Percentiles rank a stretch among this genome's conserved stretches.
Evolutionary conservation across 2,888 invertebrate species (phyloP).

Genomic region (Noctua janthina): DNA sequence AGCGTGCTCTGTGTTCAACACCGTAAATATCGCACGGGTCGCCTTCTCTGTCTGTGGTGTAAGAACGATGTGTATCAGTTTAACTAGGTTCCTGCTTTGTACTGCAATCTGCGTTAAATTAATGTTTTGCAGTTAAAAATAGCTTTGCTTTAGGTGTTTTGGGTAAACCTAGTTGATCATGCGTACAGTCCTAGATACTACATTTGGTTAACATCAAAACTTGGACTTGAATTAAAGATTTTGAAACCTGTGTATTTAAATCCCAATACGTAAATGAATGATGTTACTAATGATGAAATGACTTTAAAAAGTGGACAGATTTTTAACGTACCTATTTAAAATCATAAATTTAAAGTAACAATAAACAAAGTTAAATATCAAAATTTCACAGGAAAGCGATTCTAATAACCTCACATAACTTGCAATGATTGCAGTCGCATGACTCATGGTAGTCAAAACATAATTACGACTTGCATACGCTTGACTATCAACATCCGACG

Average conservation of each 20-base stretch:
- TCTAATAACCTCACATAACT: conserved; percentile 23
- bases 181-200: too few relatives aligned
- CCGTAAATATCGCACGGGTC: conserved; percentile 67
- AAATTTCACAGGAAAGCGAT: conserved; percentile 16
- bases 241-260: not conserved
- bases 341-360: not conserved
- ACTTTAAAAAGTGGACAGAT: too few relatives aligned
- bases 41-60: conserved; percentile 57
- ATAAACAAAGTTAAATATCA: conserved; percentile 16
- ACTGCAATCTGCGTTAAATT: conserved; percentile 35
- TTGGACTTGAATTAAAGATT: not conserved
- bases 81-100: conserved; percentile 47
- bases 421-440: conserved; percentile 20
- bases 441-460: conserved; percentile 18
- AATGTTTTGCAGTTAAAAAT: conserved; percentile 22
- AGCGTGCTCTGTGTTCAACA: conserved; percentile 69
- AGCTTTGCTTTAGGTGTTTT: not conserved
- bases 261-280: too few relatives aligned
- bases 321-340: too few relatives aligned
- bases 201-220: too few relatives aligned
- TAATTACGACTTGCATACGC: conserved; percentile 30
- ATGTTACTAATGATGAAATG: too few relatives aligned
- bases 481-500: conserved; percentile 19
- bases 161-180: not conserved
- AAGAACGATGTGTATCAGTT: conserved; percentile 57